Conservation (phyloP, 2,888 invertebrate genomes). For the Nasonia oneida region DNA sequence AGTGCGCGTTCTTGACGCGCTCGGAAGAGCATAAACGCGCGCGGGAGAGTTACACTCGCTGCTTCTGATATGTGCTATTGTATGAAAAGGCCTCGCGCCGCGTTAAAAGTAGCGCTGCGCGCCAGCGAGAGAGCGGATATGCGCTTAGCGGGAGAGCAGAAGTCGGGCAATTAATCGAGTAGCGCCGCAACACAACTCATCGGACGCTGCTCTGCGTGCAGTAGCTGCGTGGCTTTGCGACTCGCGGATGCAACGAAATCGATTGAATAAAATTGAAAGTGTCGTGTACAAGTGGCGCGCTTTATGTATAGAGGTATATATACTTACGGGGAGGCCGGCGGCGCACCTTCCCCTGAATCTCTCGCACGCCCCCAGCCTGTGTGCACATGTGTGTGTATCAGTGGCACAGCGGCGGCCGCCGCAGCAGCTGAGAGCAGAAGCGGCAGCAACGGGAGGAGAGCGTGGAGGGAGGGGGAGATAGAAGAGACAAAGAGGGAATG, state of each 20-base stretch:
- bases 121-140: not conserved
- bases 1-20: not conserved
- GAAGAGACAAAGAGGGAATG: constrained; percentile 28
- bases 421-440: not conserved
- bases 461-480: not conserved
- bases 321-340: not conserved
- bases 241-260: too few species aligned
- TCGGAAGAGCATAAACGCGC: constrained; percentile 4
- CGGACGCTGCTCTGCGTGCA: constrained; percentile 56
- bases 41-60: not conserved
- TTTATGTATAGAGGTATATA: too few species aligned
- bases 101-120: too few species aligned
- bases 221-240: not conserved
- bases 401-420: not conserved
- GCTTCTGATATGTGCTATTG: not conserved
- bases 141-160: constrained; percentile 31
- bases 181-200: constrained; percentile 46
- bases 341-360: not conserved
- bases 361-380: not conserved
- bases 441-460: not conserved
- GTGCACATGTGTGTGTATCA: not conserved
- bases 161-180: constrained; percentile 71
- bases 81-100: too few species aligned
- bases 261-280: too few species aligned
- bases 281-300: too few species aligned